Conservation (phyloP, 30 jellyfish, hydroid and myxozoan genomes). For the Aurelia coerulea region DNA sequence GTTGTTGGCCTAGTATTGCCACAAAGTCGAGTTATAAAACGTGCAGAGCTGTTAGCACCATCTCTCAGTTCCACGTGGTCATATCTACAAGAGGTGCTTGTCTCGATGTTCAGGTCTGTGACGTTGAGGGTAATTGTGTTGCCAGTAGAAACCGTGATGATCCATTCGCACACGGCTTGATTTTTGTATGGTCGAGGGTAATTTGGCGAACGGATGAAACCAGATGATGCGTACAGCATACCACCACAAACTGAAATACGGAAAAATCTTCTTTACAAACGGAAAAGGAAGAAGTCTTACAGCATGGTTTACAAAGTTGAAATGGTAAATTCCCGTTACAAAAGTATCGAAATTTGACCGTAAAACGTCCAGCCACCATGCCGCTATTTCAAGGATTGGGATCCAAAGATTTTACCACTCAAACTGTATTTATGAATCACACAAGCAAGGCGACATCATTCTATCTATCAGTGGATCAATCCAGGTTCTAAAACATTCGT, state of each 20-base stretch:
- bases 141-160: slow-evolving; percentile 58
- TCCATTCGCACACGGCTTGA: slow-evolving; percentile 71
- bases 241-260: slow-evolving; percentile 85
- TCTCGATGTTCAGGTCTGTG: slow-evolving; percentile 56
- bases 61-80: slow-evolving; percentile 66
- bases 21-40: slow-evolving; percentile 53
- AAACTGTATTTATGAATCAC: too few species aligned
- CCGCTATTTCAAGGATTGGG: too few species aligned
- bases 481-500: too few species aligned
- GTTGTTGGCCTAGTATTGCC: slow-evolving; percentile 30
- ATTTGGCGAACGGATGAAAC: slow-evolving; percentile 73
- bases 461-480: too few species aligned
- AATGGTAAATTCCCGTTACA: too few species aligned
- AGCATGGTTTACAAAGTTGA: too few species aligned
- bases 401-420: too few species aligned
- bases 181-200: slow-evolving; percentile 79
- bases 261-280: not conserved
- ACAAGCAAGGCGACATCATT: too few species aligned
- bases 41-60: slow-evolving; percentile 47
- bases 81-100: slow-evolving; percentile 47
- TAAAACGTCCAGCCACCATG: too few species aligned
- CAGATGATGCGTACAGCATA: slow-evolving; percentile 58
- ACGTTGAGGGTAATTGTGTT: slow-evolving; percentile 60
- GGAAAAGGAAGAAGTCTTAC: too few species aligned
- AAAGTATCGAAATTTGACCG: too few species aligned